These are phyloP conservation scores for Tyrophagus putrescentiae DNA, from an alignment of 1,140 invertebrate genomes.

Conservation along the genomic window DNA sequence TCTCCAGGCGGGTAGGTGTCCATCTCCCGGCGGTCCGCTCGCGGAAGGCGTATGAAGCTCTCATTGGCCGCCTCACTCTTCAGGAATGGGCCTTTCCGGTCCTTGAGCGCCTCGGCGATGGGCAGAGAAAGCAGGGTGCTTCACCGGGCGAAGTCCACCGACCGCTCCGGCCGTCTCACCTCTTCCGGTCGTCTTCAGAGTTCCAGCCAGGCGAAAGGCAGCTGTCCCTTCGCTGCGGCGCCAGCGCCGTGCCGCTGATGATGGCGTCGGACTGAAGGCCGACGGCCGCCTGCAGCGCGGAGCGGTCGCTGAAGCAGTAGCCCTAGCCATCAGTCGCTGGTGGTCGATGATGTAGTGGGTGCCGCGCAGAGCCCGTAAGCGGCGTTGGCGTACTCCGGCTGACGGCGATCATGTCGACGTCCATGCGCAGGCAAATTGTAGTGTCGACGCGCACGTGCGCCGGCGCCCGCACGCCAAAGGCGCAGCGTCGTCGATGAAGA, in stretches of 20 bases:
- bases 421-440: constrained; percentile 46
- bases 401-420: constrained; percentile 83
- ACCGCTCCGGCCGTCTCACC: constrained; percentile 43
- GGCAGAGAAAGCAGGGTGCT: constrained; percentile 53
- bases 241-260: constrained; percentile 45
- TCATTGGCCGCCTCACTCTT: constrained; percentile 15
- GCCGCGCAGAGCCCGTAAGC: constrained; percentile 86
- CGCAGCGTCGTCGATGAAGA: constrained; percentile 86
- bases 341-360: constrained; percentile 88
- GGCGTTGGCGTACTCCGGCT: constrained; percentile 68
- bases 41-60: constrained; percentile 27
- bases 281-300: constrained; percentile 71
- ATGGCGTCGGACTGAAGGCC: constrained; percentile 61
- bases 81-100: background rate
- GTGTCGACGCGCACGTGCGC: constrained; percentile 67
- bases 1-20: constrained; percentile 43
- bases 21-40: constrained; percentile 8
- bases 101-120: constrained; percentile 30
- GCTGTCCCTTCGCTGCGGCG: constrained; percentile 26
- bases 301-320: constrained; percentile 92
- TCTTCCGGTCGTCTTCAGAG: constrained; percentile 28
- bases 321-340: constrained; percentile 52
- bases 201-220: constrained; percentile 27
- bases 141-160: constrained; percentile 50
- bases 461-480: constrained; percentile 69